Conservation (phyloP, 2,113 vertebrate species). For the Sorex fumeus region DNA sequence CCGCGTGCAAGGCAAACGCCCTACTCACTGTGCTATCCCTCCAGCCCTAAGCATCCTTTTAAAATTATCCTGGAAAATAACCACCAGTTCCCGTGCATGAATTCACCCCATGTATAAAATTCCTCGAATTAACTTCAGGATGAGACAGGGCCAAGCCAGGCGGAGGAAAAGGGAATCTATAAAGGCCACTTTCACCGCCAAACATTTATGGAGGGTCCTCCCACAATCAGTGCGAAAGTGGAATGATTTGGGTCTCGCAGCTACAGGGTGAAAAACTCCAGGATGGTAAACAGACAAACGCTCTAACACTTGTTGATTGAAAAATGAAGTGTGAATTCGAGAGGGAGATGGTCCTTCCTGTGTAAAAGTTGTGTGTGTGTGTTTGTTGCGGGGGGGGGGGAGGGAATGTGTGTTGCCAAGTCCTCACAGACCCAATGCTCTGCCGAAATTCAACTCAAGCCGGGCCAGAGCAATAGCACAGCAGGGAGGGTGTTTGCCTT, state of each 20-base stretch:
- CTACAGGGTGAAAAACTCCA: conserved; percentile 8
- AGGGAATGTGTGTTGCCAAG: no score
- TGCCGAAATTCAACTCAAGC: conserved; percentile 2
- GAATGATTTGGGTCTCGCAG: conserved; percentile 55
- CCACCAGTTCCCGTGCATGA: conserved; percentile 61
- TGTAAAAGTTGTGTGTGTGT: not conserved
- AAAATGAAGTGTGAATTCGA: conserved; percentile 66
- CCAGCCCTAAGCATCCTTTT: conserved; percentile 56
- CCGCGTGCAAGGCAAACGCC: no score
- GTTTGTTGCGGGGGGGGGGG: no score
- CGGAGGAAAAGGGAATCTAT: conserved; percentile 73
- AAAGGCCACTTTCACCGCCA: conserved; percentile 63
- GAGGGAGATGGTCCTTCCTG: not conserved
- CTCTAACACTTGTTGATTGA: conserved; percentile 61
- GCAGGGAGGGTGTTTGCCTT: no score
- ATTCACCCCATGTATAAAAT: conserved; percentile 69
- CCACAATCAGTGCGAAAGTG: conserved; percentile 73
- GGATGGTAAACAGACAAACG: conserved; percentile 64
- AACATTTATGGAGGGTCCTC: conserved; percentile 66
- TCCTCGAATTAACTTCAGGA: conserved; percentile 78
- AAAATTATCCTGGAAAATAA: conserved; percentile 81
- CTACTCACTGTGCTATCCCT: no score
- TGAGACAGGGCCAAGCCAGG: conserved; percentile 65
- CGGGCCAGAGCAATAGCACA: no score
- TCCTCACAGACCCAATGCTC: not conserved